Percentiles rank a stretch among this genome's conserved stretches.
phyloP scores from a whole-genome alignment of 2,113 vertebrate genomes.

The Ictidomys tridecemlineatus region DNA sequence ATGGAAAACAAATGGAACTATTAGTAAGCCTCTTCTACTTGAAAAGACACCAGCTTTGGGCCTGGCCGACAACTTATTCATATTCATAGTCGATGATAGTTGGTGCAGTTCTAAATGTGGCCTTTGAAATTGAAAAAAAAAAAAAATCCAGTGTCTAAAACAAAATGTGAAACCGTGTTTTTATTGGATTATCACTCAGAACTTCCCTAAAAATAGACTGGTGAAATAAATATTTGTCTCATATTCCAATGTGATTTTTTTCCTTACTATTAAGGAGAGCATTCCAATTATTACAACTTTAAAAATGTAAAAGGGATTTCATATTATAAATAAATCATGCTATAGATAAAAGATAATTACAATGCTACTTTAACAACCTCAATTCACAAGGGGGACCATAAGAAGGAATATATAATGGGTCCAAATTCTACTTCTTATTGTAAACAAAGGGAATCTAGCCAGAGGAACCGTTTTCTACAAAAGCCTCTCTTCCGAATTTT shows the following conservation, averaged over 20 bases:
- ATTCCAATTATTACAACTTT: constrained; percentile 43
- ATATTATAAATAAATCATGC: constrained; percentile 68
- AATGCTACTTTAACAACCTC: constrained; percentile 69
- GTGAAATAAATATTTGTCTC: constrained; percentile 70
- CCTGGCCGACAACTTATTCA: constrained; percentile 71
- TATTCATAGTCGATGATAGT: constrained; percentile 62
- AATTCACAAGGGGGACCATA: constrained; percentile 28
- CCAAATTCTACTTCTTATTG: constrained; percentile 67
- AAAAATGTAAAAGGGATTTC: constrained; percentile 47
- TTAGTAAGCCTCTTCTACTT: constrained; percentile 80
- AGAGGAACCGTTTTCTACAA: constrained; percentile 62
- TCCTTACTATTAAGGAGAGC: not conserved
- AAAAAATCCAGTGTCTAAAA: constrained; percentile 52
- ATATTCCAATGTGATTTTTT: constrained; percentile 5
- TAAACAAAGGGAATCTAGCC: constrained; percentile 74
- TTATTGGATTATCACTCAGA: constrained; percentile 32
- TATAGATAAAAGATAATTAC: constrained; percentile 78
- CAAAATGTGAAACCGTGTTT: constrained; percentile 50
- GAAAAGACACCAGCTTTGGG: constrained; percentile 77
- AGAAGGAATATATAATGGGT: constrained; percentile 55
- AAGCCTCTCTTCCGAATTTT: constrained; percentile 68
- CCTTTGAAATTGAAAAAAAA: constrained; percentile 66
- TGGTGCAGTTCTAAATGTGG: constrained; percentile 75
- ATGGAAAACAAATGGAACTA: constrained; percentile 82
- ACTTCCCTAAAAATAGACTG: constrained; percentile 29